phyloP scores from a whole-genome alignment of 1,140 invertebrate genomes.

The Leptinotarsa undecemlineata region DNA sequence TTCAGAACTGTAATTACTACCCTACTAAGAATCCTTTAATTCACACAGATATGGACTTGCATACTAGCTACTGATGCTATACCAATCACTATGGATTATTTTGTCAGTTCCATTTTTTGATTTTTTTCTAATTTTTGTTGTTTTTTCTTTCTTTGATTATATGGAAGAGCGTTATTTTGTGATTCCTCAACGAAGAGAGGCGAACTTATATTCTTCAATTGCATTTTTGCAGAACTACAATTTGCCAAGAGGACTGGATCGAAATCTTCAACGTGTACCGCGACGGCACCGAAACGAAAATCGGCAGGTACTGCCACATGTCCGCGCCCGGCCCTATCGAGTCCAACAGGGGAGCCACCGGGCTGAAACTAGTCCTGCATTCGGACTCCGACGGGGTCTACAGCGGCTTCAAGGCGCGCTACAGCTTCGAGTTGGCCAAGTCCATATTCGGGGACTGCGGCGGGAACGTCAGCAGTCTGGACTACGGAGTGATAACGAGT shows the following conservation, averaged over 20 bases:
- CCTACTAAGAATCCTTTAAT: too few relatives aligned
- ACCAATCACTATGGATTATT: too few relatives aligned
- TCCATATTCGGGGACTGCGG: conserved; percentile 91
- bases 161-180: too few relatives aligned
- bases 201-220: too few relatives aligned
- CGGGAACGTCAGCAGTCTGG: conserved; percentile 81
- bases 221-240: conserved; percentile 59
- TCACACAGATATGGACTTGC: too few relatives aligned
- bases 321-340: conserved; percentile 88
- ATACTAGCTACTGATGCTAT: too few relatives aligned
- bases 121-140: too few relatives aligned
- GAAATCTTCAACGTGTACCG: conserved; percentile 88
- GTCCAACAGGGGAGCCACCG: conserved; percentile 81
- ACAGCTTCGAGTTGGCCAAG: conserved; percentile 85
- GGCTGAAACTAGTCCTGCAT: conserved; percentile 81
- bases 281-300: conserved; percentile 76
- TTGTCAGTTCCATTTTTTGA: too few relatives aligned
- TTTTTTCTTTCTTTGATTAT: too few relatives aligned
- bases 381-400: conserved; percentile 82
- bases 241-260: conserved; percentile 90
- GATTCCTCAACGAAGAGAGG: too few relatives aligned
- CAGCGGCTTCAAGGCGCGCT: conserved; percentile 86
- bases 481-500: conserved; percentile 80
- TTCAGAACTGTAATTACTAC: too few relatives aligned
- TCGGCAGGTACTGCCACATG: conserved; percentile 83